Conservation (phyloP, 2,797 vertebrate genomes). For the Chelidonichthys spinosus region DNA sequence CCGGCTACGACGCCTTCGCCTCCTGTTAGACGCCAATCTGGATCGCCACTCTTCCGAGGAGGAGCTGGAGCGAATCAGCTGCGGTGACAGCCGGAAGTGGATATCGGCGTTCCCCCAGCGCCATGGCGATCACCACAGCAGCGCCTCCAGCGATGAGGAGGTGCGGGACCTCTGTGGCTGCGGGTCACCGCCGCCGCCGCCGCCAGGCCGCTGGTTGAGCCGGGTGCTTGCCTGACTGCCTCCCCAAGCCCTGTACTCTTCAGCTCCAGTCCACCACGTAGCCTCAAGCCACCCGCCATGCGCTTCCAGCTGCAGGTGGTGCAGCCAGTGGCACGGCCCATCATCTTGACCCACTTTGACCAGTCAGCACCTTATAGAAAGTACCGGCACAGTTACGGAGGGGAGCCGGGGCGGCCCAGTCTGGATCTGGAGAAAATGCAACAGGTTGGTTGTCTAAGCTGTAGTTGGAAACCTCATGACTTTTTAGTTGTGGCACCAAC, state of each 20-base stretch:
- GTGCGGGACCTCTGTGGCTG: slow-evolving; percentile 89
- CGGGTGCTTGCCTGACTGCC: slow-evolving; percentile 69
- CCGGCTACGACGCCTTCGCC: slow-evolving; percentile 85
- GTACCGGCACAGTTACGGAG: slow-evolving; percentile 85
- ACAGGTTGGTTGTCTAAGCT: slow-evolving; percentile 83
- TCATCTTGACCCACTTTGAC: slow-evolving; percentile 89
- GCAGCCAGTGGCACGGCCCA: slow-evolving; percentile 83
- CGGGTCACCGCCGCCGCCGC: slow-evolving; percentile 59
- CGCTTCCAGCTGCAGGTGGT: slow-evolving; percentile 82
- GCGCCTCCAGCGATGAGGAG: slow-evolving; percentile 93
- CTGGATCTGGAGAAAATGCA: slow-evolving; percentile 96
- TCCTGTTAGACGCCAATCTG: slow-evolving; percentile 88
- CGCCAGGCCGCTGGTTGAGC: slow-evolving; percentile 73
- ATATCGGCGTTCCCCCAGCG: slow-evolving; percentile 77
- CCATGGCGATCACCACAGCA: slow-evolving; percentile 84
- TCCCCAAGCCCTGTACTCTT: slow-evolving; percentile 90
- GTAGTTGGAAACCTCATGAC: background rate
- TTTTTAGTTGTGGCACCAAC: background rate
- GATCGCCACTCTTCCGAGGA: slow-evolving; percentile 93
- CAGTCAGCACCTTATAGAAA: slow-evolving; percentile 90
- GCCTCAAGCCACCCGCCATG: slow-evolving; percentile 85
- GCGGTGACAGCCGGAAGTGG: slow-evolving; percentile 90
- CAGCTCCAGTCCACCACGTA: slow-evolving; percentile 92
- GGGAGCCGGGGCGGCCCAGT: slow-evolving; percentile 89
- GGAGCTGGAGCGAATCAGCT: slow-evolving; percentile 91